Conservation (phyloP, 2,888 invertebrate species). For the Tetrapedia diversipes region DNA sequence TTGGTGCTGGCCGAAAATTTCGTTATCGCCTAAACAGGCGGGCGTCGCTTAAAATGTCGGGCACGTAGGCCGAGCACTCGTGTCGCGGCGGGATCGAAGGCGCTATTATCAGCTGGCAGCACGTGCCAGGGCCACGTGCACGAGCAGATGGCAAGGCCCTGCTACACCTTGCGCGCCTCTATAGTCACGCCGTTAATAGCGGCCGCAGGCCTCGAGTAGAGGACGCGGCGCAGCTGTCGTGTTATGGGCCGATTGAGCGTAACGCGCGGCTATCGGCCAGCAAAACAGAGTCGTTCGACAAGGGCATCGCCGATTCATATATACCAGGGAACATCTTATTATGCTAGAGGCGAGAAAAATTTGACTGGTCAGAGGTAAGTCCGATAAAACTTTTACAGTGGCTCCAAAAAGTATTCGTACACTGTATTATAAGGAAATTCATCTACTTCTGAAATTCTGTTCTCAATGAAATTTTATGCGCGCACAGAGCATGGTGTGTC, state of each 20-base stretch:
- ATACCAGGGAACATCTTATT: no score
- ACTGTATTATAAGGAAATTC: no score
- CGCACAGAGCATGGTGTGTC: no score
- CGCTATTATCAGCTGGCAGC: slow-evolving; percentile 79
- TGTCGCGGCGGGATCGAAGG: slow-evolving; percentile 47
- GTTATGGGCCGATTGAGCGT: slow-evolving; percentile 63
- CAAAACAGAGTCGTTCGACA: slow-evolving; percentile 26
- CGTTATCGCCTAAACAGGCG: slow-evolving; percentile 53
- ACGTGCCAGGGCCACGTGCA: slow-evolving; percentile 80
- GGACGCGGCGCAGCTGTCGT: slow-evolving; percentile 68
- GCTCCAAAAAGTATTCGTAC: no score
- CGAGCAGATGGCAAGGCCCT: slow-evolving; percentile 78
- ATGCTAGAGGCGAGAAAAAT: no score
- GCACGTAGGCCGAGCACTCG: slow-evolving; percentile 47
- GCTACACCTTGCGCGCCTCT: slow-evolving; percentile 79
- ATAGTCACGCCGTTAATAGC: slow-evolving; percentile 72
- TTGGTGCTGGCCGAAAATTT: slow-evolving; percentile 43
- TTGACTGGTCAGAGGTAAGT: no score
- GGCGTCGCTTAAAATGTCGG: slow-evolving; percentile 43
- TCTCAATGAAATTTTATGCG: no score
- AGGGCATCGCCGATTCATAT: no score
- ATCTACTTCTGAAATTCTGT: no score
- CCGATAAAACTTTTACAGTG: no score
- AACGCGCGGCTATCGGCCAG: slow-evolving; percentile 37
- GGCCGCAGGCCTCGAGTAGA: slow-evolving; percentile 57